Conservation (phyloP, 1,140 invertebrate species). For the Nylanderia fulva region DNA sequence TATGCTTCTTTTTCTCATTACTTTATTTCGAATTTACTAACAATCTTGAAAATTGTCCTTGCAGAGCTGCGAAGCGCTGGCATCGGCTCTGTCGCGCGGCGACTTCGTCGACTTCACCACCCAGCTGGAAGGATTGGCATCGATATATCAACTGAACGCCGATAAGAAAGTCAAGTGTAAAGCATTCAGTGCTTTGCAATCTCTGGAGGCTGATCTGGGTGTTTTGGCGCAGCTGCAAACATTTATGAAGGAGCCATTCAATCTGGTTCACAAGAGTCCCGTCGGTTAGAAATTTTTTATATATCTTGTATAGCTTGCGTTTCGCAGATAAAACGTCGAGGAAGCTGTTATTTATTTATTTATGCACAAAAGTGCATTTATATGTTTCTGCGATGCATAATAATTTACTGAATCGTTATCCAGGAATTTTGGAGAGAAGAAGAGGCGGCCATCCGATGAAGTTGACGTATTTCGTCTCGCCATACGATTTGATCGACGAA, state of each 20-base stretch:
- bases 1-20: not conserved
- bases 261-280: slow-evolving; percentile 95
- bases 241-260: slow-evolving; percentile 94
- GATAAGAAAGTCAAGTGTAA: slow-evolving; percentile 98
- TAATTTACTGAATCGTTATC: not conserved
- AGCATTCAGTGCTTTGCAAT: slow-evolving; percentile 96
- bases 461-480: slow-evolving; percentile 97
- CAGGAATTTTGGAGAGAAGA: slow-evolving; percentile 89
- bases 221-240: slow-evolving; percentile 93
- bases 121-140: slow-evolving; percentile 95
- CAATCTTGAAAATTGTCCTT: slow-evolving; percentile 46
- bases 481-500: slow-evolving; percentile 95
- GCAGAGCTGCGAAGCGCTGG: slow-evolving; percentile 95
- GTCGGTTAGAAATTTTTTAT: slow-evolving; percentile 88
- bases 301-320: not conserved
- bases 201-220: slow-evolving; percentile 96
- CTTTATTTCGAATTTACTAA: not conserved
- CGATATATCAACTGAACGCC: slow-evolving; percentile 97
- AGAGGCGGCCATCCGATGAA: slow-evolving; percentile 96
- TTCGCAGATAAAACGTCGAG: no score
- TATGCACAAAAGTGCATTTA: not conserved
- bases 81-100: slow-evolving; percentile 91
- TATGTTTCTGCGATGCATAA: not conserved
- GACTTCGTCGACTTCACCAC: slow-evolving; percentile 97
- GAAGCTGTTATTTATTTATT: not conserved